Conservation (phyloP, 2,113 vertebrate genomes). For the Arothron firmamentum region DNA sequence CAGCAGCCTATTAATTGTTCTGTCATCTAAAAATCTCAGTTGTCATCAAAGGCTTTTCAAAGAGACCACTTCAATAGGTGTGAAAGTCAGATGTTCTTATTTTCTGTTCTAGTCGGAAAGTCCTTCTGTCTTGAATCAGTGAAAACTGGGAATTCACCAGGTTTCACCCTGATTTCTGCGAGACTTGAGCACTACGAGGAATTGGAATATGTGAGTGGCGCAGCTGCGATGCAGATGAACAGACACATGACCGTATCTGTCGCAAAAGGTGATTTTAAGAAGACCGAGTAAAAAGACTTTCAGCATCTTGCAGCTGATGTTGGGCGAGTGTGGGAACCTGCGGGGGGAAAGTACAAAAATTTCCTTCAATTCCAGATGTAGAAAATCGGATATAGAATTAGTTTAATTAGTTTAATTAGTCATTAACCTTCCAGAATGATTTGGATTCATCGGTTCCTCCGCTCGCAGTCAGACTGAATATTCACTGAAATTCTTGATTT, state of each 20-base stretch:
- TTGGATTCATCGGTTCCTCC: not conserved
- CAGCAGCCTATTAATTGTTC: too few relatives aligned
- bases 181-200: not conserved
- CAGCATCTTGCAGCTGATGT: slow-evolving; percentile 37
- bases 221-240: slow-evolving; percentile 35
- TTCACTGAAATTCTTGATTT: slow-evolving; percentile 21
- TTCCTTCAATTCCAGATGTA: not conserved
- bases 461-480: not conserved
- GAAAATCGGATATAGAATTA: not conserved
- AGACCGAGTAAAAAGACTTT: slow-evolving; percentile 19
- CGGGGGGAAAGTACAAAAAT: slow-evolving; percentile 5
- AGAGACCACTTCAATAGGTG: slow-evolving; percentile 37
- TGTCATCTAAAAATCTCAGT: not conserved
- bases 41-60: slow-evolving; percentile 16
- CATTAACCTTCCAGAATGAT: not conserved
- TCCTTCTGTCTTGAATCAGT: slow-evolving; percentile 32
- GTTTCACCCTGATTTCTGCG: slow-evolving; percentile 6
- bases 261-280: slow-evolving; percentile 21
- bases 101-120: slow-evolving; percentile 44
- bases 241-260: not conserved
- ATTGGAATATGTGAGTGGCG: slow-evolving; percentile 10
- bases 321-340: slow-evolving; percentile 5
- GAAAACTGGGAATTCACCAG: slow-evolving; percentile 47
- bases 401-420: too few relatives aligned
- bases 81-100: slow-evolving; percentile 57